phyloP scores from a whole-genome alignment of 1,140 invertebrate genomes.

The Micrasema longulum region DNA sequence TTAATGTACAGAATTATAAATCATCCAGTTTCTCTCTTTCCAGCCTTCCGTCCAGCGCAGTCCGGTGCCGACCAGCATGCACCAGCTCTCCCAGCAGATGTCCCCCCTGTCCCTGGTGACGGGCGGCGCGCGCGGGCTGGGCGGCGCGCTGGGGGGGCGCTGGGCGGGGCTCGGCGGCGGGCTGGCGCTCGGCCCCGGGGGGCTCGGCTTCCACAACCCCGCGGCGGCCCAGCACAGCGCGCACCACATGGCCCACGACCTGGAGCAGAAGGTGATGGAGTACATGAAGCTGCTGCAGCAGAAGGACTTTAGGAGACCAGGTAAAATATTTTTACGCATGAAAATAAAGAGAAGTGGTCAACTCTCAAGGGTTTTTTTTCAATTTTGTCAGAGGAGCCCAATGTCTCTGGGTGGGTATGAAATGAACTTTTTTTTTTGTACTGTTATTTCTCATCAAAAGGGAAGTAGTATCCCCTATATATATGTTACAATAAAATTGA shows the following conservation, averaged over 20 bases:
- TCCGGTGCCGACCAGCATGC: slow-evolving; percentile 70
- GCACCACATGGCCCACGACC: slow-evolving; percentile 74
- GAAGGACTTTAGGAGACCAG: slow-evolving; percentile 63
- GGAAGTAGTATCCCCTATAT: no score
- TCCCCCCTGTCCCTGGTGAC: slow-evolving; percentile 81
- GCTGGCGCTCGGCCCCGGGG: slow-evolving; percentile 62
- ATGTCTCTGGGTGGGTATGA: no score
- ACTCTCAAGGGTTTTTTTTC: no score
- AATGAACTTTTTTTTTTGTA: no score
- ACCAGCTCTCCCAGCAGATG: slow-evolving; percentile 82
- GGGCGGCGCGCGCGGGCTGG: slow-evolving; percentile 59
- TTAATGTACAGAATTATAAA: no score
- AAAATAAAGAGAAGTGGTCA: background rate
- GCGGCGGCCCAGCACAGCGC: slow-evolving; percentile 61
- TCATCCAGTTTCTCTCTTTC: slow-evolving; percentile 34
- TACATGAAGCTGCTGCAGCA: slow-evolving; percentile 78
- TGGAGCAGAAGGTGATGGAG: slow-evolving; percentile 82
- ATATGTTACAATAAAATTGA: no score
- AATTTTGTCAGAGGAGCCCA: no score
- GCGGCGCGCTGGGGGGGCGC: slow-evolving; percentile 58
- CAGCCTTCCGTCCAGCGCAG: slow-evolving; percentile 71
- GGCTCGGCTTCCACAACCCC: slow-evolving; percentile 71
- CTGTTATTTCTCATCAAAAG: no score
- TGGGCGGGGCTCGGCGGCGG: slow-evolving; percentile 66
- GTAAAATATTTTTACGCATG: slow-evolving; percentile 31